A percentile compares a stretch with the other conserved stretches of the same genome.
phyloP scores from a whole-genome alignment of 2,888 invertebrate genomes.

The Lobophora halterata region DNA sequence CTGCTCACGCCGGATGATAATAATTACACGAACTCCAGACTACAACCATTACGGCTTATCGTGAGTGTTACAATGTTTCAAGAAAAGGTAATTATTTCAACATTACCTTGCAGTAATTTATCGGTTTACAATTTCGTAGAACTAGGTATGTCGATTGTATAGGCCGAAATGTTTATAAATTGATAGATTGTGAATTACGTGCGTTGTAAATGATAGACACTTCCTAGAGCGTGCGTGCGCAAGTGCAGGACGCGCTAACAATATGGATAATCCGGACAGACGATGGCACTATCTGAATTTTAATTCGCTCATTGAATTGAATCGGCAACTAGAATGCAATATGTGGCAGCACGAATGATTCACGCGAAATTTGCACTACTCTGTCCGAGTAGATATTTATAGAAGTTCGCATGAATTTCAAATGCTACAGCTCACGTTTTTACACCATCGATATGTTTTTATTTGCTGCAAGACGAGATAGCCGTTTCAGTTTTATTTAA shows the following conservation, averaged over 20 bases:
- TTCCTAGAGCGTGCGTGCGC: slow-evolving; percentile 61
- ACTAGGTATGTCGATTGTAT: too few relatives aligned
- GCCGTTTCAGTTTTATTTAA: slow-evolving; percentile 38
- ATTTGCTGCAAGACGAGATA: slow-evolving; percentile 28
- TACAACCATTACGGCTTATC: slow-evolving; percentile 29
- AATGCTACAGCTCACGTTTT: slow-evolving; percentile 11
- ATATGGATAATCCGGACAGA: slow-evolving; percentile 71
- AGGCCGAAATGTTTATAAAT: slow-evolving; percentile 10
- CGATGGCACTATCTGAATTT: slow-evolving; percentile 68
- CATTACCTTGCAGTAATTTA: slow-evolving; percentile 3
- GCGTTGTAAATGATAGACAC: slow-evolving; percentile 44
- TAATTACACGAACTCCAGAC: slow-evolving; percentile 50
- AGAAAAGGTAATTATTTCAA: slow-evolving; percentile 8
- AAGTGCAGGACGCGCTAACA: slow-evolving; percentile 61
- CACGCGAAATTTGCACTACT: slow-evolving; percentile 42
- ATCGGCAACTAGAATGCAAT: slow-evolving; percentile 63
- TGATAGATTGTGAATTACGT: slow-evolving; percentile 16
- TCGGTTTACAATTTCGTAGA: slow-evolving; percentile 1
- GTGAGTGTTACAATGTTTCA: slow-evolving; percentile 21
- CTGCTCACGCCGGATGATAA: slow-evolving; percentile 38
- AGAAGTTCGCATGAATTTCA: slow-evolving; percentile 19
- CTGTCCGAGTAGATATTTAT: slow-evolving; percentile 26
- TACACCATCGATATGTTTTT: slow-evolving; percentile 23
- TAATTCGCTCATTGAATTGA: slow-evolving; percentile 71
- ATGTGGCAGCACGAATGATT: slow-evolving; percentile 57